Evolutionary conservation across 2,797 vertebrate species (phyloP), one percentile per base, ranked within the genome.

Genomic region (Fistularia tabacaria): DNA sequence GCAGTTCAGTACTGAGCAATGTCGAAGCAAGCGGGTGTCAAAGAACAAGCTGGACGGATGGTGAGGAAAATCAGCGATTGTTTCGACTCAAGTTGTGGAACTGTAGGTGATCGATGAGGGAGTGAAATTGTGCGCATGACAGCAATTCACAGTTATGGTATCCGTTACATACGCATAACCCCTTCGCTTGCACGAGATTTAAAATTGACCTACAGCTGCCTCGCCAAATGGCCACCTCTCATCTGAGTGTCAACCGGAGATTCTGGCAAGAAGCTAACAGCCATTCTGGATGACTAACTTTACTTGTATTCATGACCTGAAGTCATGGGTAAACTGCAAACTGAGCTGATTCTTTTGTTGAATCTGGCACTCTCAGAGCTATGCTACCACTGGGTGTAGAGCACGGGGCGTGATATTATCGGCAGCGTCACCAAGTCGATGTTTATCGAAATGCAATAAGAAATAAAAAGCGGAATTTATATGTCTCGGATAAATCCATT

Each of bases 241-340:
- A n/a, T 61, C 10, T 43, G 52, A 61, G 50, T 62, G 64, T 60
- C 63, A 59, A 66, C 69, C 41, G 50, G 54, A 1, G 0, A 56
- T 43, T 70, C 59, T 79, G 64, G 63, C 53, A 65, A 62, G 57
- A 39, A 59, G 49, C 44, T 72, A 71, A 77, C 59, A 68, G 51
- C 54, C 39, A 72, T 57, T 62, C 36, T 51, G 46, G 46, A 66
- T 80, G 76, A 83, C 80, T 76, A 73, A 80, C 45, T 66, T 14
- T 47, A 54, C 42, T 59, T 48, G 60, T 53, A 57, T 40, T 48
- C 69, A 64, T 70, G 63, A n/a, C n/a, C n/a, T n/a, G n/a, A n/a
- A n/a, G n/a, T n/a, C n/a, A n/a, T n/a, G n/a, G n/a, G n/a, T n/a
- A n/a, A 78, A 64, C 51, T 69, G 62, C 52, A 38, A 54, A 25